Percentiles rank a stretch among this genome's conserved stretches.
phyloP scores from a whole-genome alignment of 2,888 invertebrate genomes.

The Heteropelma amictum region DNA sequence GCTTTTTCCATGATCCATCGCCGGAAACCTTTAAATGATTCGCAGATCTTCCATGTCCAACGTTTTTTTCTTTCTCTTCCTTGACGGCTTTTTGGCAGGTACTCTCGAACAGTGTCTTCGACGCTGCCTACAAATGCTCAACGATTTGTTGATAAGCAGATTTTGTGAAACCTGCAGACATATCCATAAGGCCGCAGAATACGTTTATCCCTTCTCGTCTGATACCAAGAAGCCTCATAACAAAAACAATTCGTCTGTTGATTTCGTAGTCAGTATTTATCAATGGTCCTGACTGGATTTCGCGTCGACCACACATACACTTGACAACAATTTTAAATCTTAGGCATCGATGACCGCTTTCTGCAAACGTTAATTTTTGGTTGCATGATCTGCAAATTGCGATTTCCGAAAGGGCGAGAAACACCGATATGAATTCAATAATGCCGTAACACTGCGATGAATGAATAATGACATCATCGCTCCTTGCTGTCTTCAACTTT shows the following conservation, averaged over 20 bases:
- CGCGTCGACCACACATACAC: slow-evolving; percentile 48
- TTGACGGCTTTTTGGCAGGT: slow-evolving; percentile 49
- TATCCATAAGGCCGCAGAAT: slow-evolving; percentile 53
- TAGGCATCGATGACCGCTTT: slow-evolving; percentile 49
- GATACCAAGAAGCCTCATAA: slow-evolving; percentile 42
- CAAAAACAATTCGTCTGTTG: slow-evolving; percentile 55
- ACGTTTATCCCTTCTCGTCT: slow-evolving; percentile 60
- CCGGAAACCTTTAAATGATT: slow-evolving; percentile 60
- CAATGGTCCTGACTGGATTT: slow-evolving; percentile 48
- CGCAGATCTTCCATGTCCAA: slow-evolving; percentile 48
- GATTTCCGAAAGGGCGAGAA: slow-evolving; percentile 30
- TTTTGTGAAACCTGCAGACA: slow-evolving; percentile 45
- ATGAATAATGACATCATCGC: slow-evolving; percentile 39
- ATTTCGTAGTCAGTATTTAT: slow-evolving; percentile 58
- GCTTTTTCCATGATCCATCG: slow-evolving; percentile 62
- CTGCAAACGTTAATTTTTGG: slow-evolving; percentile 32
- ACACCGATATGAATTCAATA: neutral
- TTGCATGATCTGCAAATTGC: slow-evolving; percentile 23
- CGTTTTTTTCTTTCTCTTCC: slow-evolving; percentile 50
- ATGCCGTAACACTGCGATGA: slow-evolving; percentile 15
- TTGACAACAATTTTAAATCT: slow-evolving; percentile 59
- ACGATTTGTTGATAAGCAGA: too few relatives aligned
- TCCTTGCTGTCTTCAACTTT: slow-evolving; percentile 28
- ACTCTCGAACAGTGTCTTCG: slow-evolving; percentile 41
- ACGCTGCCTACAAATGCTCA: slow-evolving; percentile 33